These are phyloP conservation scores for Phenacoccus solenopsis DNA, from an alignment of 1,140 invertebrate species.

Conservation along the genomic window DNA sequence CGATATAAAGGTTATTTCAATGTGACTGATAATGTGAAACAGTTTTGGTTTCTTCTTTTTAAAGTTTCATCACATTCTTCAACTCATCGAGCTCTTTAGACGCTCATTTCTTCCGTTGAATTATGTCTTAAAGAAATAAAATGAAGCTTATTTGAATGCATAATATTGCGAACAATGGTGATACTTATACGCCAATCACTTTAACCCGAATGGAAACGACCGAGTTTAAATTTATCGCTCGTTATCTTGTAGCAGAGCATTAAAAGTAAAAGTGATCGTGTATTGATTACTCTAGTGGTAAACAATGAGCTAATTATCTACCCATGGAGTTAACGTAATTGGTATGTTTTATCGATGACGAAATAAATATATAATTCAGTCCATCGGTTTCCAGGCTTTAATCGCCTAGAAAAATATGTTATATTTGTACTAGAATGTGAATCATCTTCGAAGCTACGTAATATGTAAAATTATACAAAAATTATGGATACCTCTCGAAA, in stretches of 20 bases:
- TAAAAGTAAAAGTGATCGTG: background rate
- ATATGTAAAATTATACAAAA: constrained; percentile 4
- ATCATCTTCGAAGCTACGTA: background rate
- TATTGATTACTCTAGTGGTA: background rate
- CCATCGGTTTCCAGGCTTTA: no score
- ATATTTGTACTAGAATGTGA: background rate
- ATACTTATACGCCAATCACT: no score
- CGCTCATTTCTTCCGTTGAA: no score
- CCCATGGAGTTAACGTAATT: background rate
- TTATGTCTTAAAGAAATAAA: no score
- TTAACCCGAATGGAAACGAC: no score
- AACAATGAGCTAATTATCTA: background rate
- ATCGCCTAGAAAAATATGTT: no score
- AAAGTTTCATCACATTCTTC: background rate
- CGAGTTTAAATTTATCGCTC: background rate
- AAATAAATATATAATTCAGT: no score
- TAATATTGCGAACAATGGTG: no score
- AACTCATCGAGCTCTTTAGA: background rate
- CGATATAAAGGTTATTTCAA: constrained; percentile 13
- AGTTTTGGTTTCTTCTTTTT: background rate
- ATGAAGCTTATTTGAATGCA: no score
- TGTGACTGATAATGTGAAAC: constrained; percentile 5
- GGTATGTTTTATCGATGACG: no score
- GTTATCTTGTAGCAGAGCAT: background rate
- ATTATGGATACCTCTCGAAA: background rate